Conservation (phyloP, 2,797 vertebrate genomes). For the Galago senegalensis region DNA sequence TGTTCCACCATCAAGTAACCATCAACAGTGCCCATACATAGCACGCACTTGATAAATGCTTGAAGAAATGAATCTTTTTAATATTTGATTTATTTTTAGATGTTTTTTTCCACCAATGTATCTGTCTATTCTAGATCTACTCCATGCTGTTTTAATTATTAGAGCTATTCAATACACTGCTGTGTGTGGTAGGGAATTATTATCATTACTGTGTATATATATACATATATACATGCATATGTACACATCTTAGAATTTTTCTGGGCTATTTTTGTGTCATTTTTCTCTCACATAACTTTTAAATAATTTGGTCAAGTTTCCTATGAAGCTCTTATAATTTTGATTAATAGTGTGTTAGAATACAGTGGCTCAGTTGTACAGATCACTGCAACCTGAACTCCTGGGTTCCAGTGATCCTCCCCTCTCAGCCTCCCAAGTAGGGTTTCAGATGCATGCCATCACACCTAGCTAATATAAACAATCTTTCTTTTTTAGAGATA, state of each 20-base stretch:
- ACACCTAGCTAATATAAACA: background rate
- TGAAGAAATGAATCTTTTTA: background rate
- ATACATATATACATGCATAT: no score
- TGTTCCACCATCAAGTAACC: background rate
- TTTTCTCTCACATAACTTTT: slow-evolving; percentile 23
- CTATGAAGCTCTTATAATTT: background rate
- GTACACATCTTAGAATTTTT: background rate
- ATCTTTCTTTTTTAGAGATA: background rate
- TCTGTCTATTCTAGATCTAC: background rate
- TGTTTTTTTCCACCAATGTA: background rate
- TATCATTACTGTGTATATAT: background rate
- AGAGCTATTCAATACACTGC: background rate
- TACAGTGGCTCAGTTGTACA: background rate
- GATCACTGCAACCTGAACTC: background rate
- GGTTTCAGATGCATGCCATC: background rate
- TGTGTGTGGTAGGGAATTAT: background rate
- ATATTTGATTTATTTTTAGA: background rate
- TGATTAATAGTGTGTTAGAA: slow-evolving; percentile 18
- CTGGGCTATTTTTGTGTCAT: background rate
- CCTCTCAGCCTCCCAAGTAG: background rate
- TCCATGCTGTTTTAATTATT: background rate
- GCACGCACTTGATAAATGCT: background rate
- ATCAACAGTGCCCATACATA: background rate
- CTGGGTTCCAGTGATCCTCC: background rate
- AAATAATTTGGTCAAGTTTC: background rate